Evolutionary conservation across 1,140 invertebrate genomes (phyloP), one percentile per base, ranked within the genome.

Genomic region (Aethina tumida): DNA sequence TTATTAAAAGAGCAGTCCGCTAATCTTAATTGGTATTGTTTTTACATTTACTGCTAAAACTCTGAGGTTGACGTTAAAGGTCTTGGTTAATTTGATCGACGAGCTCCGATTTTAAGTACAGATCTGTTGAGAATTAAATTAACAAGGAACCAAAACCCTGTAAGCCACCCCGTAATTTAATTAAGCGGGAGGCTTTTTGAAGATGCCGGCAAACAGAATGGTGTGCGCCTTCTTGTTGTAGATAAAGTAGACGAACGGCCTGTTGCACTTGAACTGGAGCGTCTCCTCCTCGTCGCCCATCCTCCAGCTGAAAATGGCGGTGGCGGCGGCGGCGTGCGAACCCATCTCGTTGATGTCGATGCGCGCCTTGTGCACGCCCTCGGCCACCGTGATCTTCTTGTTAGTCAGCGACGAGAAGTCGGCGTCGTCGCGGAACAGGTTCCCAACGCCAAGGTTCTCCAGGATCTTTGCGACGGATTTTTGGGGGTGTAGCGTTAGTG

Each of bases 231-330:
- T 21, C 45, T 68, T 70, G 43, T 80, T 74, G 38, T 71, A 76
- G 27, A 82, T 70, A 13, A 79, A 52, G 45, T 76, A 80, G 5
- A 77, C 50, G 46, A 82, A 82, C 0, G 79, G 78, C 56, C 73
- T 73, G 52, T 79, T 74, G 37, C 73, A 74, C 16, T 63, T 67
- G 54, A 84, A 84, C 18, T 63, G 31, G 0, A 63, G 62, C 0
- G 69, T 65, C 1, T 42, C 84, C 64, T 19, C 81, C 77, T 7
- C 81, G 82, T 9, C 84, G 35, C 32, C 39, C 52, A 53, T 53
- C 34, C 77, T 60, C 56, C 74, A 74, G 21, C 64, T 65, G 38
- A 78, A 70, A 4, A 79, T 35, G 1, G 72, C 69, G 0, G 76
- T 78, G 1, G 74, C 74, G 2, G 73, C 76, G 0, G 75, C 71